Evolutionary conservation across 2,113 vertebrate species (phyloP), one percentile per base, ranked within the genome.

Genomic region (Hippocampus comes): DNA sequence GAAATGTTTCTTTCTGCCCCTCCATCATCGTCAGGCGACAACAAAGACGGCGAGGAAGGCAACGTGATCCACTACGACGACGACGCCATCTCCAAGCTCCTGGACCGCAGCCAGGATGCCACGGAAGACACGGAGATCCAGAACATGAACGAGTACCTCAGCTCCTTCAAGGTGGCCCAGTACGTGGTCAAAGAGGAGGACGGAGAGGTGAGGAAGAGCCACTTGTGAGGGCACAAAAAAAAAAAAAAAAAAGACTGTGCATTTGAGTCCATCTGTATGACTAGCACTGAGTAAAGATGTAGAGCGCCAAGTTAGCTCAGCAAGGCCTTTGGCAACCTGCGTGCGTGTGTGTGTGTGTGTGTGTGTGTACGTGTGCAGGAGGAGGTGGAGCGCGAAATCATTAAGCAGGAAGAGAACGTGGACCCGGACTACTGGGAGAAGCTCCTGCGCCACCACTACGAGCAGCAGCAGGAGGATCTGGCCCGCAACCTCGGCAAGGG

Each of bases 391-490:
- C 91, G 97, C 0, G 97, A 99, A 91, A 97, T 99, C 87, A 99
- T 99, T 84, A 99, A 99, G 82, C 97, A 99, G 87, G 97, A 99
- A 90, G 97, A 99, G 92, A 99, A 98, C 0, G 97, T 99, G 84
- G 97, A 99, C 87, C 97, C 97, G 0, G 97, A 99, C 86, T 99
- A 98, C 85, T 99, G 97, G 97, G 97, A 99, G 87, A 99, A 99
- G 88, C 94, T 99, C 71, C 92, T 99, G 3, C 88, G 97, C 4
- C 97, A 99, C 82, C 97, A 99, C 84, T 99, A 99, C 0, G 97
- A 99, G 85, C 97, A 99, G 90, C 97, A 99, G 88, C 97, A 99
- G 88, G 97, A 99, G 66, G 96, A 99, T 64, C 90, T 99, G 85
- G 97, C 97, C 20, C 92, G 97, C 18, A 98, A 97, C 84, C 88